Percentiles rank a stretch among this genome's conserved stretches.
Conservation (phyloP, 23 tunicate species). For the Botrylloides violaceus region DNA sequence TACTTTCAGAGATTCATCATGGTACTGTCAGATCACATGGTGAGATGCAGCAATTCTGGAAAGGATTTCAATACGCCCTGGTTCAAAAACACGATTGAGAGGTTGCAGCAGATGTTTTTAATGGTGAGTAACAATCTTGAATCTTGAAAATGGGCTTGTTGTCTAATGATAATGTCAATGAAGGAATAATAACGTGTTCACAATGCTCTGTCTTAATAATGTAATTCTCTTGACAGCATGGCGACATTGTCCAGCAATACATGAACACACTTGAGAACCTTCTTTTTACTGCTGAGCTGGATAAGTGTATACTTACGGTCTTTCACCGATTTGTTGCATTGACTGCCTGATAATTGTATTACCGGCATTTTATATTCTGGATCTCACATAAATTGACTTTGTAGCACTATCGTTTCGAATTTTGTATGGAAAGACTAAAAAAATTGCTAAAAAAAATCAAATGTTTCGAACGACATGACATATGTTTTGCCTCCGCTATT, state of each 20-base stretch:
- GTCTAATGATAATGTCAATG: neutral
- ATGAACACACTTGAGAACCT: slow-evolving; percentile 67
- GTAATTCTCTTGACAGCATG: slow-evolving; percentile 35
- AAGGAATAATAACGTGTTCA: too few relatives aligned
- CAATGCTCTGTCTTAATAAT: too few relatives aligned
- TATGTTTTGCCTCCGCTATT: too few relatives aligned
- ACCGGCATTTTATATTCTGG: too few relatives aligned
- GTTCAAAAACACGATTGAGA: slow-evolving; percentile 66
- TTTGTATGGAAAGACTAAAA: too few relatives aligned
- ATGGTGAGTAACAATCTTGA: slow-evolving; percentile 24
- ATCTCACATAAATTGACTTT: too few relatives aligned
- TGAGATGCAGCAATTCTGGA: slow-evolving; percentile 27
- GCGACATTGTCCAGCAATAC: slow-evolving; percentile 54
- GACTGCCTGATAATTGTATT: slow-evolving; percentile 10
- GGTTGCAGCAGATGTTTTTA: slow-evolving; percentile 82
- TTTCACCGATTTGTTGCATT: slow-evolving; percentile 57
- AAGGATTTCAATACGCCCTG: slow-evolving; percentile 61
- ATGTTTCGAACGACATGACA: too few relatives aligned
- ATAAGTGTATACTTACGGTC: slow-evolving; percentile 42
- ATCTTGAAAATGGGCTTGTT: neutral
- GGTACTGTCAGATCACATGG: slow-evolving; percentile 77
- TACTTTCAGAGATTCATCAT: slow-evolving; percentile 68
- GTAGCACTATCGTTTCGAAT: too few relatives aligned
- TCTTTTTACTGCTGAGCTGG: slow-evolving; percentile 66
- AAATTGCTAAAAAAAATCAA: too few relatives aligned